A percentile compares a stretch with the other conserved stretches of the same genome.
Conservation (phyloP, 2,113 vertebrate genomes). For the Bos javanicus region DNA sequence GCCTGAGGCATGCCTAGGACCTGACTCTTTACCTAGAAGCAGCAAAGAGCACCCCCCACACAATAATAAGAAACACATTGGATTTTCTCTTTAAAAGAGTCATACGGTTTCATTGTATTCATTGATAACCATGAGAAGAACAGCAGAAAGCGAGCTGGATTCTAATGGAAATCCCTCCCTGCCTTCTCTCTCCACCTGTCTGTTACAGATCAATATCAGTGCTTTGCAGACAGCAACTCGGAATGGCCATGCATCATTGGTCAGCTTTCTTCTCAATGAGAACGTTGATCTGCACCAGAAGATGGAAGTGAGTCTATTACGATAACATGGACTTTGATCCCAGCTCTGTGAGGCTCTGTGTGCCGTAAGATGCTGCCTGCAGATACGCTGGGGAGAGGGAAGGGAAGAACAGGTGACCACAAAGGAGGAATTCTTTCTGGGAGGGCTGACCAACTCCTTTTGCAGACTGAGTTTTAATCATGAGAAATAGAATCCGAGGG, state of each 20-base stretch:
- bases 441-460: neutral
- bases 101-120: neutral
- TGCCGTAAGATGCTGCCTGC: neutral
- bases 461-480: neutral
- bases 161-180: neutral
- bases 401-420: neutral
- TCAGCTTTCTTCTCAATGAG: constrained; percentile 84
- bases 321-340: neutral
- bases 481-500: constrained; percentile 39
- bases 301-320: constrained; percentile 80
- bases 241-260: constrained; percentile 83
- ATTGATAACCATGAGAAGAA: neutral
- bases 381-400: neutral
- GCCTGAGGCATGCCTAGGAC: neutral
- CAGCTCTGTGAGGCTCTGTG: accelerated
- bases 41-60: neutral
- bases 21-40: neutral
- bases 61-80: neutral
- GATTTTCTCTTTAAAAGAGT: neutral
- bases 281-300: constrained; percentile 79
- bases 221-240: constrained; percentile 84
- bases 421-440: constrained; percentile 22
- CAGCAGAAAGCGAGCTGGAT: neutral
- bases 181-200: neutral
- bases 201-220: constrained; percentile 79